Evolutionary conservation across 1,140 invertebrate genomes (phyloP), one percentile per base, ranked within the genome.

Genomic region (Calliphora vicina): DNA sequence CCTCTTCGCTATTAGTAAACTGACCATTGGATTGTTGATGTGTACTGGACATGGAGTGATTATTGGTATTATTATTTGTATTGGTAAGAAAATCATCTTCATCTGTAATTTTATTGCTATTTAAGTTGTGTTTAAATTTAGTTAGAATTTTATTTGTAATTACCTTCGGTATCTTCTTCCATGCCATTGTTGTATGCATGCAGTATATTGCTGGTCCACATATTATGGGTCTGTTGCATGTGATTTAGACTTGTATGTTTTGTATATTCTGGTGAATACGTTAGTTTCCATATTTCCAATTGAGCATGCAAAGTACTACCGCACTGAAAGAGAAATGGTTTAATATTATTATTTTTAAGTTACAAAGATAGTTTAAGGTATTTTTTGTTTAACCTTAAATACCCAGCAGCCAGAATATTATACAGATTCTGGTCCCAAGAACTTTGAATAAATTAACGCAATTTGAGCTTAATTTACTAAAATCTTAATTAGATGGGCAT

Each of bases 231-330:
- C 15, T 27, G 43, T 74, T 50, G 20, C 45, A 82, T 29, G 23
- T 20, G 25, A 43, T 42, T 73, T 29, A 35, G 17, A 15, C 15
- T 71, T 35, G 71, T 27, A 80, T 35, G 43, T 71, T 23, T 82
- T 42, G 26, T 26, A 80, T 81, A 72, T 57, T 67, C 61, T 0
- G 61, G 61, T 67, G 61, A 87, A 74, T 88, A 89, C 81, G 89
- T 92, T 86, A 96, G 95, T 82, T 97, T 97, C 97, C 97, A 98
- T 82, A 98, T 96, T 90, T 98, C 97, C 86, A 99, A 90, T 87
- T 98, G 96, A 45, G 96, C 96, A 90, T 96, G 95, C 67, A 99
- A 90, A 85, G 95, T 96, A 88, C 95, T 95, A 8, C 97, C 97
- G 85, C 94, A 94, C 95, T 96, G 88, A 42, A 91, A 84, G 25